Evolutionary conservation across 2,888 invertebrate species (phyloP), one percentile per base, ranked within the genome.

Genomic region (Laothoe populi): DNA sequence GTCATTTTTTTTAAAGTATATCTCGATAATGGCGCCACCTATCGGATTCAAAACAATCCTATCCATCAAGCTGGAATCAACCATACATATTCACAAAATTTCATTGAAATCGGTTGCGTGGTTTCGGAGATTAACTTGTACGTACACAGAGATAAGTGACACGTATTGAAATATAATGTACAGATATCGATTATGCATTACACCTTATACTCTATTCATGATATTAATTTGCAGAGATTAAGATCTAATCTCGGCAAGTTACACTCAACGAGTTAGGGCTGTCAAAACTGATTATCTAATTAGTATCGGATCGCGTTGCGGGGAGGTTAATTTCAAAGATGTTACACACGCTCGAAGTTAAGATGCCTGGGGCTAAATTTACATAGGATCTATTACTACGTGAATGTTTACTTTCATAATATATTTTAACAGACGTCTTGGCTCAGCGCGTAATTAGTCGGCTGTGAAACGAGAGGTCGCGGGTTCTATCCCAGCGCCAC

Each of bases 271-370:
- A 68, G 64, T 66, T 65, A 61, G 61, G 64, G 65, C 63, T 72
- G 71, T 75, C 74, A 71, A 74, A 78, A 80, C 77, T 77, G 81
- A 82, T 82, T 78, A 76, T 70, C 71, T 81, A 79, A 84, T 82
- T 83, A 80, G 75, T 77, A 76, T 73, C 75, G 69, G 71, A 74
- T 72, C 70, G 69, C 67, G 64, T 69, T 62, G 70, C 73, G 68
- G 70, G 67, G 67, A 66, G 70, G 72, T 69, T 79, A 82, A 82
- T 79, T 77, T 73, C 73, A 71, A 73, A 69, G 73, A 71, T 70
- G 69, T 71, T 70, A 62, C 66, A 61, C 70, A 69, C 64, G 57
- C 60, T 49, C 63, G 44, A 60, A 62, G 61, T 66, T 19, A 57
- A 38, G 45, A 35, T 57, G 44, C 31, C 57, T 61, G 24, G 10